Evolutionary conservation across 2,113 vertebrate genomes (phyloP), one percentile per base, ranked within the genome.

Genomic region (Microcebus murinus): DNA sequence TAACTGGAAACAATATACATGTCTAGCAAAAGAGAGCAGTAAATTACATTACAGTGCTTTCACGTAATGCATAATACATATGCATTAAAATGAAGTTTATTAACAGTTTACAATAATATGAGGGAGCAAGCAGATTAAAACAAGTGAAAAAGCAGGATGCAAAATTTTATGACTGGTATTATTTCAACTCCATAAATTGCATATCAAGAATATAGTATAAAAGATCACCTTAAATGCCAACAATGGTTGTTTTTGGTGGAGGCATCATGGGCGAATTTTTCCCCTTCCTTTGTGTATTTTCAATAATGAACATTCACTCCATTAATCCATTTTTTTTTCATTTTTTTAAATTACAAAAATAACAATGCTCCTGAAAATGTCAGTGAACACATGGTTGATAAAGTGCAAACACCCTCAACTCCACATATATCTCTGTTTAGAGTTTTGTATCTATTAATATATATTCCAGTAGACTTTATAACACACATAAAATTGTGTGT

Each of bases 231-330:
- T 36, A 70, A 96, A 48, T n/a, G 55, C 20, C 36, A 48, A 9
- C 8, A 15, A 0, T 15, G 10, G 25, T 36, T 7, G 59, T 27
- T 27, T 27, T 29, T 8, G 6, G 34, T 59, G 6, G 0, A 10
- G 34, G 1, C 7, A 61, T 31, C 15, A n/a, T 3, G 34, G 31
- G 42, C 45, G 10, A 27, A 63, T 48, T 15, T 45, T 63, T 45
- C 6, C 25, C 27, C 10, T 89, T 29, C 61, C 61, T 39, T 23
- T 57, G 74, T 12, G n/a, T 50, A 68, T 23, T 50, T 85, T 48
- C 59, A 18, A 45, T 8, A 52, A 42, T 45, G 8, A 80, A 11
- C 14, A 45, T 25, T 90, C 18, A 59, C 23, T 67, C 20, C 13
- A 36, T 57, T 50, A 36, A 91, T 55, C 18, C 17, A 39, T 21